Conservation (phyloP, 2,113 vertebrate genomes). For the Caretta caretta region DNA sequence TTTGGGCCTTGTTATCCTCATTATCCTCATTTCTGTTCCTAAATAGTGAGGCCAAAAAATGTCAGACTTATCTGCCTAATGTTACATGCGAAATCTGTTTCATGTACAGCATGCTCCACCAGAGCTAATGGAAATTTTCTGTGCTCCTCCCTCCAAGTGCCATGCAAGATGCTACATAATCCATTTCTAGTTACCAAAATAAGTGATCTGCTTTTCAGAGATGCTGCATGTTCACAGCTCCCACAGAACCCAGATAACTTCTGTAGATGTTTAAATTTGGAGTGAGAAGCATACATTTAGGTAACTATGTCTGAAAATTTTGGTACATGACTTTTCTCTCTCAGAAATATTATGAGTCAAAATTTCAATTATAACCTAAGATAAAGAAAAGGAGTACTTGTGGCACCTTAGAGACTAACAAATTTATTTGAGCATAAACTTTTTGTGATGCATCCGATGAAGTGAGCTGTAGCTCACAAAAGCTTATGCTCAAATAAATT, state of each 20-base stretch:
- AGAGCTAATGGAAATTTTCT: neutral
- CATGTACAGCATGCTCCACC: neutral
- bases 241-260: neutral
- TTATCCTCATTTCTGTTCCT: neutral
- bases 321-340: neutral
- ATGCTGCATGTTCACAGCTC: neutral
- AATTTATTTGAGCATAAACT: too few relatives aligned
- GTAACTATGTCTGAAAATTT: neutral
- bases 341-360: neutral
- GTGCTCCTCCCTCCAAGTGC: neutral
- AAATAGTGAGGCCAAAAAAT: neutral
- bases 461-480: too few relatives aligned
- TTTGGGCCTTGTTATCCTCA: neutral
- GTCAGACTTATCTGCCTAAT: neutral
- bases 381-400: neutral
- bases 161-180: neutral
- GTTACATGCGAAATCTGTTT: conserved; percentile 16
- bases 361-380: too few relatives aligned
- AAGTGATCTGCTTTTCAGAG: neutral
- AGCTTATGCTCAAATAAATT: too few relatives aligned
- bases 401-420: too few relatives aligned
- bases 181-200: neutral
- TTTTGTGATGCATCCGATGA: too few relatives aligned
- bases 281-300: neutral
- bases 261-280: neutral